Conservation (phyloP, 2,113 vertebrate species). For the human (Homo sapiens) region DNA sequence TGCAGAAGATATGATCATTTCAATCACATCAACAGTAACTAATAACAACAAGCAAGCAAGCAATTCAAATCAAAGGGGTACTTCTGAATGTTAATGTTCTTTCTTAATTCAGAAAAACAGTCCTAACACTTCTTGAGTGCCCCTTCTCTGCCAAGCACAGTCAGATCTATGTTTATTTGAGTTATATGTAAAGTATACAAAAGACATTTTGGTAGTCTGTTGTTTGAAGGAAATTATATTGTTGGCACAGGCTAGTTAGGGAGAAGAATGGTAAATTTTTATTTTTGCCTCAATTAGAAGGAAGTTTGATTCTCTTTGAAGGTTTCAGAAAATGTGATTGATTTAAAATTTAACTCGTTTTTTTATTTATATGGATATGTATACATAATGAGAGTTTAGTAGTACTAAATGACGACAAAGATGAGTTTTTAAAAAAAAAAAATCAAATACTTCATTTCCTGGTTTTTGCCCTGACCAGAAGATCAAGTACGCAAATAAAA, state of each 20-base stretch:
- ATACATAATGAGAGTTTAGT: not conserved
- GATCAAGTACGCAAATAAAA: not conserved
- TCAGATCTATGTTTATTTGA: not conserved
- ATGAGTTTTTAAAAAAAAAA: not conserved
- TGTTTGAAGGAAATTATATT: conserved; percentile 21
- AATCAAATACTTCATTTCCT: conserved; percentile 28
- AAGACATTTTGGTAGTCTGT: not conserved
- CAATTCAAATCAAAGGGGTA: not conserved
- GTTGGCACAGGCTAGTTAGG: not conserved
- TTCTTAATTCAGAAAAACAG: not conserved
- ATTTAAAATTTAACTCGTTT: not conserved
- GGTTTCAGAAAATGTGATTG: not conserved
- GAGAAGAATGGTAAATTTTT: not conserved
- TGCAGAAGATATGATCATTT: not conserved
- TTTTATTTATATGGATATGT: not conserved
- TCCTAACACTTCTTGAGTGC: not conserved
- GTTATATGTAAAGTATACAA: not conserved
- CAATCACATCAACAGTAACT: not conserved
- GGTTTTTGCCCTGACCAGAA: not conserved
- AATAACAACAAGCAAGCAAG: not conserved
- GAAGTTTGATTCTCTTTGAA: not conserved
- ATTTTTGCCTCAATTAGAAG: not conserved
- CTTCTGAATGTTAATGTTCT: not conserved
- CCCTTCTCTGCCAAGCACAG: not conserved
- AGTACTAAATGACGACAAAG: conserved; percentile 22